A percentile compares a stretch with the other conserved stretches of the same genome.
These are phyloP conservation scores for Halictus ligatus DNA, from an alignment of 2,888 invertebrate genomes.

Conservation along the genomic window DNA sequence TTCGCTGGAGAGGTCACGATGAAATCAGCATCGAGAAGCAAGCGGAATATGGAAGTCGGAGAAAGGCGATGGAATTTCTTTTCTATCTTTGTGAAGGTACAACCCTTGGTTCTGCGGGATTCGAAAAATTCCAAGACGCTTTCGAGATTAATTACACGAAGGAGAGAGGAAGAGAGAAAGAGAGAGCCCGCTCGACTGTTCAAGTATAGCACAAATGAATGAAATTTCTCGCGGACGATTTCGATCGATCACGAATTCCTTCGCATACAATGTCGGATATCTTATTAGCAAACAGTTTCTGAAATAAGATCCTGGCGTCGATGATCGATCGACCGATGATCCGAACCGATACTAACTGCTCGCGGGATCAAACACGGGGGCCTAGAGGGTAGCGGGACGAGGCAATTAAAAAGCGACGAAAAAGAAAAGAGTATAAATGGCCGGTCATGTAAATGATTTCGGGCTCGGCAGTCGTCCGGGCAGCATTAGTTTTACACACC, in stretches of 20 bases:
- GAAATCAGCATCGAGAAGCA: slow-evolving; percentile 6
- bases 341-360: slow-evolving; percentile 50
- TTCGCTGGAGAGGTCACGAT: not conserved
- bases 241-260: not conserved
- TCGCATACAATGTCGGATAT: slow-evolving; percentile 2
- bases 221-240: slow-evolving; percentile 1
- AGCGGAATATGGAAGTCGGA: not conserved
- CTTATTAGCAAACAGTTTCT: slow-evolving; percentile 24
- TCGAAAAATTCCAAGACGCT: slow-evolving; percentile 1
- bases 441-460: slow-evolving; percentile 71
- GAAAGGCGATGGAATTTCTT: not conserved
- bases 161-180: not conserved
- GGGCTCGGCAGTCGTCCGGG: slow-evolving; percentile 42
- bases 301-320: slow-evolving; percentile 27
- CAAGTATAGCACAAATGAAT: slow-evolving; percentile 11
- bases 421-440: slow-evolving; percentile 63
- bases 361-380: slow-evolving; percentile 35
- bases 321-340: slow-evolving; percentile 58
- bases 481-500: slow-evolving; percentile 70
- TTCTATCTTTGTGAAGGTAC: not conserved
- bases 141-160: not conserved
- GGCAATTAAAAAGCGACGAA: slow-evolving; percentile 64
- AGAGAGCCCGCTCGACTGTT: not conserved
- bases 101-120: not conserved
- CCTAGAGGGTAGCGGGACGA: slow-evolving; percentile 19